Conservation (phyloP, 2,888 invertebrate species). For the Cataglyphis livida region DNA sequence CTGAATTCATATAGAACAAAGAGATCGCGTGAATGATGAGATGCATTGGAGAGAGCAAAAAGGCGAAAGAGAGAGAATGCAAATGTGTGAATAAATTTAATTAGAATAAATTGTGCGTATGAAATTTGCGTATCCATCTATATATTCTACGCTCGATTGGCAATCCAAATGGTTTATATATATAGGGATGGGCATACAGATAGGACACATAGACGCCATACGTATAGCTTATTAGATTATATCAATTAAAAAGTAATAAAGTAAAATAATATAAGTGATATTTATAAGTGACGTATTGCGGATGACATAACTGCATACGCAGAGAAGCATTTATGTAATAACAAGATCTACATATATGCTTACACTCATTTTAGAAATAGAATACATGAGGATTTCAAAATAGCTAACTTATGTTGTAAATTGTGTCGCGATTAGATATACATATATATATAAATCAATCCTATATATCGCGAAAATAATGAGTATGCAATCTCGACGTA, state of each 20-base stretch:
- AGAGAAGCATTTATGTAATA: conserved; percentile 79
- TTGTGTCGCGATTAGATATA: conserved; percentile 54
- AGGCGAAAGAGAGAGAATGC: conserved; percentile 34
- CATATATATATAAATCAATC: conserved; percentile 56
- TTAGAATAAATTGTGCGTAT: background rate
- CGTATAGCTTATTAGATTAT: background rate
- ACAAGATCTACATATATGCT: conserved; percentile 61
- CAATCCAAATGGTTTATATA: conserved; percentile 62
- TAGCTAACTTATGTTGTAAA: conserved; percentile 72
- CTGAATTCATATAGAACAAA: conserved; percentile 60
- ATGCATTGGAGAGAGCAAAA: conserved; percentile 21
- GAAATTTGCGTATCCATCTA: conserved; percentile 19
- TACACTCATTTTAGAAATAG: conserved; percentile 71
- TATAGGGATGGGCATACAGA: conserved; percentile 20
- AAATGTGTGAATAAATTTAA: conserved; percentile 23
- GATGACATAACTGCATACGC: conserved; percentile 79
- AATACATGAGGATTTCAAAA: background rate
- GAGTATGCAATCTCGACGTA: conserved; percentile 73
- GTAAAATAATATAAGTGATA: conserved; percentile 70
- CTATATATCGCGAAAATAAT: conserved; percentile 56
- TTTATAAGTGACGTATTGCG: conserved; percentile 82
- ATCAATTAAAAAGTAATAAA: conserved; percentile 62
- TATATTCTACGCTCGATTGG: conserved; percentile 55
- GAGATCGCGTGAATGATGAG: conserved; percentile 27
- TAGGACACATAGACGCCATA: conserved; percentile 12